These are phyloP conservation scores for Mesorhabditis spiculigera DNA, from an alignment of 2,888 invertebrate species.

Conservation along the genomic window DNA sequence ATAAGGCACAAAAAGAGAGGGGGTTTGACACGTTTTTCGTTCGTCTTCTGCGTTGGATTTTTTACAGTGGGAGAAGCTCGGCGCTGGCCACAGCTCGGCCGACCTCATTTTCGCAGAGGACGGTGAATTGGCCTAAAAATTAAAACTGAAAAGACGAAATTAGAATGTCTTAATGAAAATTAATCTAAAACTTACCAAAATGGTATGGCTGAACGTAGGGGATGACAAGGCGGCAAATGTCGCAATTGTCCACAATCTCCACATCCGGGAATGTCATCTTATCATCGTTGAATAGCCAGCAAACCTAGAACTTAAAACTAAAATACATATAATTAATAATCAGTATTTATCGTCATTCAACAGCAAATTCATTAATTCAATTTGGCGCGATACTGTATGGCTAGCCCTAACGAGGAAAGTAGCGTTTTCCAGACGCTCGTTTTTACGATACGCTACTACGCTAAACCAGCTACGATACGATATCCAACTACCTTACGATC, in stretches of 20 bases:
- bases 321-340: not conserved
- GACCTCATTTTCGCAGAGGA: conserved; percentile 45
- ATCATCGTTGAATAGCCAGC: conserved; percentile 58
- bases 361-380: no score
- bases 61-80: conserved; percentile 32
- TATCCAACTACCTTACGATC: no score
- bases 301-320: conserved; percentile 35
- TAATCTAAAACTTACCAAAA: conserved; percentile 29
- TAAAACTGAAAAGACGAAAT: not conserved
- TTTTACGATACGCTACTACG: no score
- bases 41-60: not conserved
- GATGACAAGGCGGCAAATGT: conserved; percentile 55
- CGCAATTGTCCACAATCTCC: conserved; percentile 49
- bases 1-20: no score
- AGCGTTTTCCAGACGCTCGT: no score
- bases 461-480: no score
- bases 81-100: conserved; percentile 39
- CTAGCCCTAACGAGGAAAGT: no score
- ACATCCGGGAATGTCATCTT: conserved; percentile 54
- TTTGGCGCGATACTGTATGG: no score
- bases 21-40: not conserved
- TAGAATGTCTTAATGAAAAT: not conserved
- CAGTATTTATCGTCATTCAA: no score
- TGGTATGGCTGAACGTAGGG: conserved; percentile 54
- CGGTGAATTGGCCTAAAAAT: conserved; percentile 31